Base-by-base conservation (phyloP, 2,797 vertebrate genomes). In the Percopsis omiscomaycus region DNA sequence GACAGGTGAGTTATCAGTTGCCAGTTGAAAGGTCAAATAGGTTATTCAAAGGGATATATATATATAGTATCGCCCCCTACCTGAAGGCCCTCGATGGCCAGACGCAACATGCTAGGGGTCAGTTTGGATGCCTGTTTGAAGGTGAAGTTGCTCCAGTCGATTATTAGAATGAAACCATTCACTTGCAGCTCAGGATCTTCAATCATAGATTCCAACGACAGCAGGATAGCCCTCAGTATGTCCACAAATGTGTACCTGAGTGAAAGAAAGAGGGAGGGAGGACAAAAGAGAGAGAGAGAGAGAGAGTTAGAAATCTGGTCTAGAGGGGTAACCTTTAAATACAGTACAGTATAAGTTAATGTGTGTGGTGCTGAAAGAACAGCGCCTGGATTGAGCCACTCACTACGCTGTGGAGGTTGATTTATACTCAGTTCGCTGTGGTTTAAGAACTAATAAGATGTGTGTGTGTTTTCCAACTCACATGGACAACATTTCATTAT, bases 81-180 rank as follows among this genome's bases (percentile, higher is more conserved):
- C 96, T 99, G 97, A 51, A 99, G 92, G 32, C 97, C 97, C 71
- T 99, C 97, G 58, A 99, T 99, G 74, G 97, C 97, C 86, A 99
- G 88, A 69, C 97, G 91, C 70, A 99, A 91, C 97, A 99, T 98
- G 90, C 96, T 97, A 71, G 97, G 97, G 0, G 96, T 99, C 61
- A 99, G 93, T 47, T 97, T 98, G 70, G 97, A 99, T 48, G 97
- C 97, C 89, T 99, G 97, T 74, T 99, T 99, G 91, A 99, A 99
- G 73, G 97, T 98, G 90, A 99, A 99, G 92, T 99, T 99, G 84
- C 97, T 99, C 97, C 97, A 99, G 92, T 99, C 97, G 89, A 99
- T 99, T 89, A 97, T 98, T 91, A 99, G 92, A 90, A 99, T 95
- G 92, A 99, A 99, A 81, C 97, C 97, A 79, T 99, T 99, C 75